Evolutionary conservation across 2,888 invertebrate species (phyloP).

Genomic region (Trissoscelio sp.): DNA sequence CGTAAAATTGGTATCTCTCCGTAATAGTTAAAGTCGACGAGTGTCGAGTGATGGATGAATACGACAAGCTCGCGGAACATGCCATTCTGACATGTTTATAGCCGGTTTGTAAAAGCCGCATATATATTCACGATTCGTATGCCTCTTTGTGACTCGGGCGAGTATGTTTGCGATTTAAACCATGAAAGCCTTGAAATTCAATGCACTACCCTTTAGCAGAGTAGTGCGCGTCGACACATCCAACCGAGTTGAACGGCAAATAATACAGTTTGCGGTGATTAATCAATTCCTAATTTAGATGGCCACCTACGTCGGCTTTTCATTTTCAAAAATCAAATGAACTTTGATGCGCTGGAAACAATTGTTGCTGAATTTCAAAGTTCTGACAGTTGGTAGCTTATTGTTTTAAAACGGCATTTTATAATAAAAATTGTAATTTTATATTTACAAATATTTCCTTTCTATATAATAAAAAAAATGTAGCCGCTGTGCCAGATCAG

Average conservation of each 20-base stretch:
- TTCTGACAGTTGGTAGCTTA: too few species aligned
- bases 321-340: conserved; percentile 44
- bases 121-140: conserved; percentile 74
- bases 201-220: conserved; percentile 71
- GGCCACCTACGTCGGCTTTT: conserved; percentile 77
- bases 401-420: too few species aligned
- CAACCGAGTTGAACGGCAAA: conserved; percentile 77
- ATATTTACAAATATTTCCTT: too few species aligned
- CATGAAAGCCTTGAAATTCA: conserved; percentile 77
- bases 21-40: conserved; percentile 55
- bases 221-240: conserved; percentile 70
- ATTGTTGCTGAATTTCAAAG: conserved; percentile 12
- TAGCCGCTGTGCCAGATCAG: too few species aligned
- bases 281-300: conserved; percentile 77
- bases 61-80: conserved; percentile 76
- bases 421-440: too few species aligned
- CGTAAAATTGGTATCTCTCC: conserved; percentile 53
- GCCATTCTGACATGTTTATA: conserved; percentile 82
- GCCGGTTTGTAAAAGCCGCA: conserved; percentile 79
- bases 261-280: conserved; percentile 82
- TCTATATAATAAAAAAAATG: too few species aligned
- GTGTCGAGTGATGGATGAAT: conserved; percentile 80
- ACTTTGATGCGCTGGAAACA: conserved; percentile 5
- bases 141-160: conserved; percentile 76
- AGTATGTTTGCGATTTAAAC: conserved; percentile 78